Evolutionary conservation across 2,113 vertebrate genomes (phyloP).

Genomic region (Vanacampus margaritifer): DNA sequence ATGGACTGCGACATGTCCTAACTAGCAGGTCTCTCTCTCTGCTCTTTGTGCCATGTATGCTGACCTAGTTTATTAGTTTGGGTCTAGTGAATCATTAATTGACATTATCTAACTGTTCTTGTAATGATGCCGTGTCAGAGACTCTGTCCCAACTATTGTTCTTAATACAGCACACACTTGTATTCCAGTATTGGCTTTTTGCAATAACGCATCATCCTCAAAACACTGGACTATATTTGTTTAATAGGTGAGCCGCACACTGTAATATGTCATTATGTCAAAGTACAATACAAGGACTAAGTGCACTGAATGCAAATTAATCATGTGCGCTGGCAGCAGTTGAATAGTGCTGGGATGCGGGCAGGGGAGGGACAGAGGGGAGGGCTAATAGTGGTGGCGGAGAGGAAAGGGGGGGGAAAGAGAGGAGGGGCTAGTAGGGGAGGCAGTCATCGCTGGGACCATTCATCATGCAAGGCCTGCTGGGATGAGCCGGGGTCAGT

Average conservation of each 20-base stretch:
- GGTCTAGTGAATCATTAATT: conserved; percentile 70
- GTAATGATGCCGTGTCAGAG: conserved; percentile 59
- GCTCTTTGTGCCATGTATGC: conserved; percentile 48
- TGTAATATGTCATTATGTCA: conserved; percentile 73
- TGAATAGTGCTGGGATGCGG: conserved; percentile 67
- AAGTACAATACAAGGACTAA: conserved; percentile 67
- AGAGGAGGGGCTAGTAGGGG: conserved; percentile 46
- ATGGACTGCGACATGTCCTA: conserved; percentile 24
- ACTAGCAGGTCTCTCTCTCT: conserved; percentile 50
- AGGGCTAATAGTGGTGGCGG: conserved; percentile 60
- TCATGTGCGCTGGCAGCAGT: conserved; percentile 67
- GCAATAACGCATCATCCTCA: conserved; percentile 35
- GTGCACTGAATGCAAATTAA: conserved; percentile 73
- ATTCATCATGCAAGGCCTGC: conserved; percentile 78
- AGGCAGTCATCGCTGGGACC: conserved; percentile 67
- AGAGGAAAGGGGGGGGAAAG: conserved; percentile 53
- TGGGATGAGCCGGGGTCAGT: conserved; percentile 71
- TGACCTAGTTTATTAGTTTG: conserved; percentile 73
- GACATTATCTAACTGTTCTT: conserved; percentile 69
- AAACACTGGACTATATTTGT: conserved; percentile 50
- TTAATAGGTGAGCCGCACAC: conserved; percentile 63
- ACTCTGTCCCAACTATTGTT: conserved; percentile 22
- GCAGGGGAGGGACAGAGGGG: conserved; percentile 62
- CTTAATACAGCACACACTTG: conserved; percentile 34
- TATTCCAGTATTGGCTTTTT: conserved; percentile 45